Evolutionary conservation across 2,797 vertebrate species (phyloP).

Genomic region (Myotis findleyi): DNA sequence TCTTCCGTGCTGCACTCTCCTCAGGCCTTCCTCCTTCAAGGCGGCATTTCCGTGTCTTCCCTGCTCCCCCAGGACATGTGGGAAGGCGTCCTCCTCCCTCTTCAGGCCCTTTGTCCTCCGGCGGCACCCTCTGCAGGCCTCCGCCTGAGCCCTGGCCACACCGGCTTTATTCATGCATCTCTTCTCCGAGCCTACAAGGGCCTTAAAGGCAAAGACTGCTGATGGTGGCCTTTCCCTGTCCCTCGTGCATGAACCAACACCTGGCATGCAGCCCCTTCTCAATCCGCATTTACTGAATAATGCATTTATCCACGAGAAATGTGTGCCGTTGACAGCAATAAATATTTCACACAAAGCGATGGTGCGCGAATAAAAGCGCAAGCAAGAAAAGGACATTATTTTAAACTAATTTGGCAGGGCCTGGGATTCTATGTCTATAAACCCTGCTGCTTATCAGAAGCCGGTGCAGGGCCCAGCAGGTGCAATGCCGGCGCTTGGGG

Average conservation of each 20-base stretch:
- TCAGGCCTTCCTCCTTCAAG: background rate
- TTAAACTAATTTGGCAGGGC: constrained; percentile 32
- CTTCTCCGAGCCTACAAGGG: background rate
- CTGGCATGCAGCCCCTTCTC: background rate
- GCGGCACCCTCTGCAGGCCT: background rate
- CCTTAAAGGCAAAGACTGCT: background rate
- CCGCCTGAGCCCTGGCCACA: background rate
- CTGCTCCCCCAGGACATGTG: background rate
- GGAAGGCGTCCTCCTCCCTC: background rate
- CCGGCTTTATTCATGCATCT: background rate
- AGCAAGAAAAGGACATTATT: background rate
- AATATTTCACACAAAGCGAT: constrained; percentile 4
- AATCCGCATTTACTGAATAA: background rate
- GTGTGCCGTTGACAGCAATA: background rate
- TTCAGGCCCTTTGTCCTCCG: background rate
- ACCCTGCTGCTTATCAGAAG: background rate
- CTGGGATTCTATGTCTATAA: constrained; percentile 1
- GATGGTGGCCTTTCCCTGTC: background rate
- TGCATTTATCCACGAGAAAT: background rate
- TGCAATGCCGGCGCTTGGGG: background rate
- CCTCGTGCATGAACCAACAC: background rate
- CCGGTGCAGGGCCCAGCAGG: background rate
- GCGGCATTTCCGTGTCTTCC: rapidly evolving
- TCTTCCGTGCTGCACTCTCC: background rate
- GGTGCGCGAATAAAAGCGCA: background rate